Evolutionary conservation across 2,113 vertebrate species (phyloP).

Genomic region (Athene cunicularia): DNA sequence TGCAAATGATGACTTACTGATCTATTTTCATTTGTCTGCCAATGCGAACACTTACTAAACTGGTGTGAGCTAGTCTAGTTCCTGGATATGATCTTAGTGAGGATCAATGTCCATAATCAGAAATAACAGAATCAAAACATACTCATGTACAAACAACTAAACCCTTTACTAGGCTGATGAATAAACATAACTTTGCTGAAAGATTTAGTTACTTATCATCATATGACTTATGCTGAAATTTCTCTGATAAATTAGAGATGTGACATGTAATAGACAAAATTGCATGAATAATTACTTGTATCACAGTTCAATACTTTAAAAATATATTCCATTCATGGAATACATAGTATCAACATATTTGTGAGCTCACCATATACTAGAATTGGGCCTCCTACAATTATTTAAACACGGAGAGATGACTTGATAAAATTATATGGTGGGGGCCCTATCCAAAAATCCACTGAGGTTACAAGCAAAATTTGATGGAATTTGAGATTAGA

Average conservation of each 20-base stretch:
- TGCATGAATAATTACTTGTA: background rate
- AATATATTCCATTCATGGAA: background rate
- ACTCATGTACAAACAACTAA: background rate
- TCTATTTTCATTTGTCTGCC: background rate
- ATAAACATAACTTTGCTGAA: slow-evolving; percentile 33
- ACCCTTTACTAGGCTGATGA: background rate
- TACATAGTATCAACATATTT: background rate
- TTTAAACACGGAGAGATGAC: background rate
- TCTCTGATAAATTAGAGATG: background rate
- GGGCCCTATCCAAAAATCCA: background rate
- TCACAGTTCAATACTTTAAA: background rate
- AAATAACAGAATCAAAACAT: background rate
- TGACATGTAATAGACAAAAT: background rate
- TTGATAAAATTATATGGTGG: background rate
- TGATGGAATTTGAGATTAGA: background rate
- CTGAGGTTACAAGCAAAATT: background rate
- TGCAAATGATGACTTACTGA: background rate
- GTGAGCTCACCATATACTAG: background rate
- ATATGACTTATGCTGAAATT: background rate
- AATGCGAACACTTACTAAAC: background rate
- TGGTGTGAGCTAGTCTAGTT: background rate
- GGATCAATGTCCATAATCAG: background rate
- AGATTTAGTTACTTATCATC: slow-evolving; percentile 18
- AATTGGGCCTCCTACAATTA: background rate
- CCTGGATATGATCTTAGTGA: background rate